Percentiles rank a stretch among this genome's conserved stretches.
Evolutionary conservation across 1,140 invertebrate species (phyloP).

Genomic region (Sitodiplosis mosellana): DNA sequence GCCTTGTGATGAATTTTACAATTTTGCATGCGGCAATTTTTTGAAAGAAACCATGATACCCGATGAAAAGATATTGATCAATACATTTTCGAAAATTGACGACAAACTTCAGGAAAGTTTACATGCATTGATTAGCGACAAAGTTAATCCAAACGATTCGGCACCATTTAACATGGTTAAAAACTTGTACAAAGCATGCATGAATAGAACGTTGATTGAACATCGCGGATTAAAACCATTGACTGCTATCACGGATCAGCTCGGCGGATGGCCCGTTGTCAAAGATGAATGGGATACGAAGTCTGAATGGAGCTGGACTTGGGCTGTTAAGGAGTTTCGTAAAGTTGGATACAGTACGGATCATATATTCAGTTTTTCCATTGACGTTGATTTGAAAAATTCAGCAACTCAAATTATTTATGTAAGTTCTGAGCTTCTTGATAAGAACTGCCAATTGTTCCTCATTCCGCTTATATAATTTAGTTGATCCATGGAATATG

Average conservation of each 20-base stretch:
- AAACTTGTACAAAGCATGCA: conserved; percentile 63
- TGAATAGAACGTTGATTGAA: conserved; percentile 66
- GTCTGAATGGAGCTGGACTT: conserved; percentile 54
- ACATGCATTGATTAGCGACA: conserved; percentile 49
- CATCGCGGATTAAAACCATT: conserved; percentile 49
- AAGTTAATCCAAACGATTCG: conserved; percentile 39
- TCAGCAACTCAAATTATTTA: conserved; percentile 68
- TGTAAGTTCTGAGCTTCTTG: no score
- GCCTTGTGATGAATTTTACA: conserved; percentile 83
- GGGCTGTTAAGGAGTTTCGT: conserved; percentile 64
- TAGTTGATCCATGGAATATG: no score
- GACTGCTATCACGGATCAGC: conserved; percentile 42
- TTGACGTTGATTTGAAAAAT: conserved; percentile 81
- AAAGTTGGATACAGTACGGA: conserved; percentile 67
- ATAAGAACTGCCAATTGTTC: no score
- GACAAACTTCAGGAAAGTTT: conserved; percentile 65
- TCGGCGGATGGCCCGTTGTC: conserved; percentile 83
- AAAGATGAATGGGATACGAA: conserved; percentile 53
- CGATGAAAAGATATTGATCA: conserved; percentile 61
- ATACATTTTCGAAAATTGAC: conserved; percentile 59
- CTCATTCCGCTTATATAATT: no score
- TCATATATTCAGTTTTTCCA: conserved; percentile 83
- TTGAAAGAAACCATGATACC: conserved; percentile 52
- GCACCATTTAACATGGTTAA: conserved; percentile 58
- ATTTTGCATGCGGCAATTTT: conserved; percentile 60